Evolutionary conservation across 2,113 vertebrate species (phyloP), one percentile per base, ranked within the genome.

Genomic region (Gavia stellata): DNA sequence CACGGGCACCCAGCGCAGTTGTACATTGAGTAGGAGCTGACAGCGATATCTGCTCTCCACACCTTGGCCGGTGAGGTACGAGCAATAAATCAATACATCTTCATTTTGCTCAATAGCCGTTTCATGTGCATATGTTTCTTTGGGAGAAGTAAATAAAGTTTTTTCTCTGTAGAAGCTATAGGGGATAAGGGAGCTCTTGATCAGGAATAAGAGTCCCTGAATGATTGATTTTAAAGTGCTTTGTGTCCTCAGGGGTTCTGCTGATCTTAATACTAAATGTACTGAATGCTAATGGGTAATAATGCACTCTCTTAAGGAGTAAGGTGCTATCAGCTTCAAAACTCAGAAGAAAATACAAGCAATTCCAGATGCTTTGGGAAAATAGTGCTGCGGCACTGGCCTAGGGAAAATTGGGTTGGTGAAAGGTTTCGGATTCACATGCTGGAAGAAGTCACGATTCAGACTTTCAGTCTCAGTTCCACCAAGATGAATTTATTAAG

Each of bases 1-100:
- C 40, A 5, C 1, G 2, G 40, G 44, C 49, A 8, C 13, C 44
- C 19, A 2, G 31, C 0, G 4, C 17, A 6, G 15, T 18, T 6
- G 58, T 12, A 5, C 9, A 1, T 1, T 7, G 68, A 31, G 31
- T 3, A 47, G 74, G 67, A 70, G 11, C 52, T 78, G 82, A 34
- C 71, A 36, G 15, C 1, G 5, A 4, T 26, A 25, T 7, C 53
- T 63, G 26, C 38, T 53, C 38, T 59, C 23, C 13, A 3, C 17
- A 34, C 29, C n/a, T 44, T 17, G 14, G 36, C 12, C 67, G 34
- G 21, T 44, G 31, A 49, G 63, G 14, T 36, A 34, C 0, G 2
- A 52, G 25, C n/a, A 42, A 2, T 44, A 28, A 45, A 38, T 47
- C 66, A 20, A 4, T 40, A 36, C 12, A 18, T 29, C 56, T 45